Base-by-base conservation (phyloP, 2,888 invertebrate species). In the Microplitis deprimator region DNA sequence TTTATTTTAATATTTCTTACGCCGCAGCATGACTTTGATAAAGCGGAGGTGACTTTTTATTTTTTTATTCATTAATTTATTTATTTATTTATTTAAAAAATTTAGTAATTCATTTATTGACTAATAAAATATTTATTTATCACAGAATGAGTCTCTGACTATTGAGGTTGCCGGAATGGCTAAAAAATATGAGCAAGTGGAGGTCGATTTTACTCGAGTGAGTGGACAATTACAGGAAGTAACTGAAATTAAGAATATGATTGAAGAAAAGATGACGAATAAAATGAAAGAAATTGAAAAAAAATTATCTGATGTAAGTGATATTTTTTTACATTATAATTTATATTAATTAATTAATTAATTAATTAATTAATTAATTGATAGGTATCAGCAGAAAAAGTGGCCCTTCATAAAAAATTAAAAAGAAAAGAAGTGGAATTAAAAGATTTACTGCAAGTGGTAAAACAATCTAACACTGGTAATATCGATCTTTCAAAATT, bases 251-350 rank as follows among this genome's bases (percentile, higher is more conserved):
- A 92, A 91, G 86, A 91, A 91, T 87, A 91, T 92, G 84, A 90
- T 91, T 77, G 92, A 92, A 80, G 87, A 91, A 77, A 92, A 91
- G 77, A 87, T 92, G 70, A 90, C 91, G 83, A 91, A 92, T 88
- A 80, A 92, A 91, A 38, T 93, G 86, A 81, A 92, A 84, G 90
- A 91, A 85, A 87, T 92, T 85, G 86, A 90, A 88, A 85, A 92
- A 85, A 89, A 94, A 91, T 85, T 92, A 83, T 86, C 92, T 87
- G 88, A 93, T 81, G 91, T 94, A 81, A 92, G 91, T 85, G 75
- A n/a, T 29, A 17, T 62, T 67, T 69, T 62, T 62, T 17, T 77
- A 78, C 74, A 68, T 69, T 60, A 74, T 29, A 71, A 73, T 68
- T 39, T 78, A 7, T 41, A 62, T 29, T 13, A 59, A 50, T 77